These are phyloP conservation scores for Anabacerthia variegaticeps DNA, from an alignment of 2,797 vertebrate genomes.

Conservation along the genomic window DNA sequence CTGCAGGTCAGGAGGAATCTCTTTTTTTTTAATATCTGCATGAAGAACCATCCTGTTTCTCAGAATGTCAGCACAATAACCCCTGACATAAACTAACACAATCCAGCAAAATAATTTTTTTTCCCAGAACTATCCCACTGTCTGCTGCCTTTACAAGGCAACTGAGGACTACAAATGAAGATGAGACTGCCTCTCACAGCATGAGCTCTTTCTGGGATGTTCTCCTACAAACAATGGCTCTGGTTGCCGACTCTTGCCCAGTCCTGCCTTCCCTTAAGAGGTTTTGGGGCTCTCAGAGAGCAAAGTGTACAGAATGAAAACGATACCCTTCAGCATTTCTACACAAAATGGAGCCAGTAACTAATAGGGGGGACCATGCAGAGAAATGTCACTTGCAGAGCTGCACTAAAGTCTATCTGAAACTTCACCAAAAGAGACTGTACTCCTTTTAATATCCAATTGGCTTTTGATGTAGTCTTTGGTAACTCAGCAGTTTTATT, in stretches of 20 bases:
- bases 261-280: not conserved
- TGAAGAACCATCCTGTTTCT: not conserved
- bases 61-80: not conserved
- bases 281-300: not conserved
- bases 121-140: not conserved
- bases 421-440: not conserved
- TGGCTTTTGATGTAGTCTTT: not conserved
- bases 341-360: not conserved
- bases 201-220: not conserved
- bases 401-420: not conserved
- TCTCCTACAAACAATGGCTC: not conserved
- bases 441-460: not conserved
- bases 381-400: not conserved
- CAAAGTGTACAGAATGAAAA: not conserved
- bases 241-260: accelerated
- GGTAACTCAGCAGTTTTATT: not conserved
- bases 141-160: not conserved
- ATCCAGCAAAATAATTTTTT: not conserved
- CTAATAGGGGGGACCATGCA: not conserved
- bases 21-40: not conserved
- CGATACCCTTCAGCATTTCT: not conserved
- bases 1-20: not conserved
- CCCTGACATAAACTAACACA: not conserved
- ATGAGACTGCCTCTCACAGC: not conserved
- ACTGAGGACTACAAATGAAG: not conserved